These are phyloP conservation scores for Amniataba percoides DNA, from an alignment of 2,797 vertebrate genomes.

Conservation along the genomic window DNA sequence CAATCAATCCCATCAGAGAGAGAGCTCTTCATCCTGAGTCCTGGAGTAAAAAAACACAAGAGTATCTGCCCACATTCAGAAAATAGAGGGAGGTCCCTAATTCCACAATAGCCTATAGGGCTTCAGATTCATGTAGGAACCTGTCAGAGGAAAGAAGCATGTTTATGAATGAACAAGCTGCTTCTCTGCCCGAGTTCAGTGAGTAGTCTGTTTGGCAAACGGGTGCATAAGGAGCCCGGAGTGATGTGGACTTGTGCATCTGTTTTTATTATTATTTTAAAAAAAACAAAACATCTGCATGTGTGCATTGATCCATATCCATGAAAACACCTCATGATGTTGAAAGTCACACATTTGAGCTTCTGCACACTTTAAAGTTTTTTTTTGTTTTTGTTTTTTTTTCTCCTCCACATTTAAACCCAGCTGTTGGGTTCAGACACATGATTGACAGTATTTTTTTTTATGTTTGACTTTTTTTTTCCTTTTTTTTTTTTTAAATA, in stretches of 20 bases:
- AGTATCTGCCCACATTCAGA: slow-evolving; percentile 84
- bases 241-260: slow-evolving; percentile 12
- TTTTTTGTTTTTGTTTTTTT: too few species aligned
- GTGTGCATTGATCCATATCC: slow-evolving; percentile 11
- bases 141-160: slow-evolving; percentile 85
- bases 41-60: slow-evolving; percentile 71
- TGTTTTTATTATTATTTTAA: too few species aligned
- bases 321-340: slow-evolving; percentile 19
- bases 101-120: slow-evolving; percentile 87
- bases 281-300: too few species aligned
- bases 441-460: slow-evolving; percentile 51
- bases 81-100: slow-evolving; percentile 86
- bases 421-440: neutral
- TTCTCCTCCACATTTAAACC: too few species aligned
- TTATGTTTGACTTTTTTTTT: slow-evolving; percentile 34
- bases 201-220: slow-evolving; percentile 56
- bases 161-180: slow-evolving; percentile 86
- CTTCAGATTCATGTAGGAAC: slow-evolving; percentile 86
- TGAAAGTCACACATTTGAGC: neutral
- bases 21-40: slow-evolving; percentile 53
- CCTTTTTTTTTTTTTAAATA: too few species aligned
- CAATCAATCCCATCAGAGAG: slow-evolving; percentile 52
- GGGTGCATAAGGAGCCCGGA: slow-evolving; percentile 39
- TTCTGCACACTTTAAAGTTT: slow-evolving; percentile 41
- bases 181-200: slow-evolving; percentile 70